Percentiles rank a stretch among this genome's conserved stretches.
Evolutionary conservation across 2,888 invertebrate genomes (phyloP).

Genomic region (Pomacea canaliculata): DNA sequence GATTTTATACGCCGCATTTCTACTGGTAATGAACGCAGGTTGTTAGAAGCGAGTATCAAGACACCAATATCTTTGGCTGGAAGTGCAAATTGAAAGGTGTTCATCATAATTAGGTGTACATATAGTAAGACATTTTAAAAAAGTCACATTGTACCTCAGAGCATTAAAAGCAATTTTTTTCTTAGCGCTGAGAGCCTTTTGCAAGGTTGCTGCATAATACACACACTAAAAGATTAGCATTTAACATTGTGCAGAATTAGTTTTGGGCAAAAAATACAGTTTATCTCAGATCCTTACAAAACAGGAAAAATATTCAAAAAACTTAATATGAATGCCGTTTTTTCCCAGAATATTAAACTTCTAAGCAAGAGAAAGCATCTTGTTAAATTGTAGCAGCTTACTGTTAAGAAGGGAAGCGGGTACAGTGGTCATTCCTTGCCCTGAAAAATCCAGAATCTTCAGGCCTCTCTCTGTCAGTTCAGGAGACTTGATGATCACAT

Average conservation of each 20-base stretch:
- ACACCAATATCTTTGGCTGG: conserved; percentile 50
- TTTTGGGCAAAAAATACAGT: too few species aligned
- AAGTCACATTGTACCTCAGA: too few species aligned
- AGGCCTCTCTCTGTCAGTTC: conserved; percentile 52
- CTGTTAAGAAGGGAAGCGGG: conserved; percentile 53
- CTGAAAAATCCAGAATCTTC: conserved; percentile 57
- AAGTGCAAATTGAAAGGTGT: background rate
- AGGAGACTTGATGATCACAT: conserved; percentile 29
- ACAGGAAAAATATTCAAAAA: too few species aligned
- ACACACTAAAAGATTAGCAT: too few species aligned
- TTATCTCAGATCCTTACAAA: too few species aligned
- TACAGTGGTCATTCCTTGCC: conserved; percentile 62
- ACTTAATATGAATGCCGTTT: too few species aligned
- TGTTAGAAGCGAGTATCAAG: conserved; percentile 66
- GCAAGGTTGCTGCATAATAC: too few species aligned
- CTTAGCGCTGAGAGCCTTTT: too few species aligned
- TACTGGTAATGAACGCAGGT: conserved; percentile 62
- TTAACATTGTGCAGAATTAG: too few species aligned
- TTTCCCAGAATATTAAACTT: too few species aligned
- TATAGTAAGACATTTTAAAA: background rate
- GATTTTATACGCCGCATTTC: conserved; percentile 59
- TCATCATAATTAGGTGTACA: background rate
- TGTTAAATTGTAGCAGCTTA: conserved; percentile 34
- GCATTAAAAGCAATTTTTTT: too few species aligned
- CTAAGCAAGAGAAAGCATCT: too few species aligned